A percentile compares a stretch with the other conserved stretches of the same genome.
Conservation (phyloP, 1,140 invertebrate genomes). For the Diprion similis region DNA sequence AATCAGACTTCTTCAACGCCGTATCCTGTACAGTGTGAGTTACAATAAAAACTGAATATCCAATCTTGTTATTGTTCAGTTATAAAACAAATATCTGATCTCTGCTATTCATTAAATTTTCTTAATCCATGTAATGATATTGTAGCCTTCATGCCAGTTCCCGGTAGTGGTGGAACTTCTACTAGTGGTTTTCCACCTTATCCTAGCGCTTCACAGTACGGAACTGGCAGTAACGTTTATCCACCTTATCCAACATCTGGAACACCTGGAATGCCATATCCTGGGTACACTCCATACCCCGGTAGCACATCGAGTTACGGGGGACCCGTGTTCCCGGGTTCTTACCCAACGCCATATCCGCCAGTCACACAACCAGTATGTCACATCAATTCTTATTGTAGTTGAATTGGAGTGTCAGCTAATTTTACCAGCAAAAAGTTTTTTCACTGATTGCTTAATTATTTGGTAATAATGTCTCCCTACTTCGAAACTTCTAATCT, state of each 20-base stretch:
- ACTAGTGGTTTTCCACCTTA: constrained; percentile 41
- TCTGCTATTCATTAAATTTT: background rate
- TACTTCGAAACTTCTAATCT: constrained; percentile 9
- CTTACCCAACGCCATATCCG: constrained; percentile 44
- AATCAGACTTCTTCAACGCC: constrained; percentile 56
- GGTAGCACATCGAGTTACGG: constrained; percentile 42
- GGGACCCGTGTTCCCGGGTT: constrained; percentile 47
- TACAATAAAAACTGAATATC: background rate
- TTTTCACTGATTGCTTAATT: constrained; percentile 2
- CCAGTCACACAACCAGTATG: constrained; percentile 46
- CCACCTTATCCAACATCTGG: constrained; percentile 49
- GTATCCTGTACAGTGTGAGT: constrained; percentile 69
- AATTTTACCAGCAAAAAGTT: background rate
- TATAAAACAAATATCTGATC: background rate
- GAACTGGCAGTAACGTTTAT: constrained; percentile 40
- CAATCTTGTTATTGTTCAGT: constrained; percentile 9
- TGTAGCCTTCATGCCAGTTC: constrained; percentile 71
- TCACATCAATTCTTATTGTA: background rate
- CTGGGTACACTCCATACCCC: constrained; percentile 45
- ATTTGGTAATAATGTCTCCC: background rate
- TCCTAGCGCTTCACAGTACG: constrained; percentile 45
- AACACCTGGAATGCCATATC: constrained; percentile 48
- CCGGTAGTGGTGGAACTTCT: constrained; percentile 48
- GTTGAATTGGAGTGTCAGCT: too few relatives aligned
- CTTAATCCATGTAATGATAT: constrained; percentile 18